Evolutionary conservation across 1,140 invertebrate genomes (phyloP).

Genomic region (Pseudomyrmex cubaensis): DNA sequence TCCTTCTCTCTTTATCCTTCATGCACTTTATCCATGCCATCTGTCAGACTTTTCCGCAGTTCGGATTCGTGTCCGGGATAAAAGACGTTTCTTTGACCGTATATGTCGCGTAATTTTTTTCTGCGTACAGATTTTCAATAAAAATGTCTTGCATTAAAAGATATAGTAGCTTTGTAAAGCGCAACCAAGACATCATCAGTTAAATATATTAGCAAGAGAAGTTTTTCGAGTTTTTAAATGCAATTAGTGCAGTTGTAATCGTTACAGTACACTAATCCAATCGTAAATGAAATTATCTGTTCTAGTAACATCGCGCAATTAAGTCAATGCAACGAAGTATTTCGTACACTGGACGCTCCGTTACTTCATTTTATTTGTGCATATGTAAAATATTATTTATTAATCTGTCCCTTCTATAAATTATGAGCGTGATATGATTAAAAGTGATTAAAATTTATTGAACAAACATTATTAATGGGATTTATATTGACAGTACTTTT

Average conservation of each 20-base stretch:
- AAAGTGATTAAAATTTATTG: neutral
- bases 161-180: neutral
- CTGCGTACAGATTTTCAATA: conserved; percentile 20
- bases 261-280: too few species aligned
- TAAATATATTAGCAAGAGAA: too few species aligned
- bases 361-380: too few species aligned
- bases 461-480: neutral
- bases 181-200: too few species aligned
- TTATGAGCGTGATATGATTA: neutral
- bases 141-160: conserved; percentile 16
- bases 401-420: neutral
- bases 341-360: too few species aligned
- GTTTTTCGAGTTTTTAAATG: too few species aligned
- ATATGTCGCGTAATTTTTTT: conserved; percentile 16
- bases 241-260: too few species aligned
- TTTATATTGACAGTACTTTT: neutral
- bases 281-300: too few species aligned
- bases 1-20: conserved; percentile 36
- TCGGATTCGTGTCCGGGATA: conserved; percentile 29
- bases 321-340: too few species aligned
- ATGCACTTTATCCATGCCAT: conserved; percentile 2
- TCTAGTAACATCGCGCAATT: too few species aligned
- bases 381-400: neutral
- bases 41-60: conserved; percentile 29
- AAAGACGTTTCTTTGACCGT: conserved; percentile 9